Base-by-base conservation (phyloP, 2,797 vertebrate genomes). In the Anas acuta region DNA sequence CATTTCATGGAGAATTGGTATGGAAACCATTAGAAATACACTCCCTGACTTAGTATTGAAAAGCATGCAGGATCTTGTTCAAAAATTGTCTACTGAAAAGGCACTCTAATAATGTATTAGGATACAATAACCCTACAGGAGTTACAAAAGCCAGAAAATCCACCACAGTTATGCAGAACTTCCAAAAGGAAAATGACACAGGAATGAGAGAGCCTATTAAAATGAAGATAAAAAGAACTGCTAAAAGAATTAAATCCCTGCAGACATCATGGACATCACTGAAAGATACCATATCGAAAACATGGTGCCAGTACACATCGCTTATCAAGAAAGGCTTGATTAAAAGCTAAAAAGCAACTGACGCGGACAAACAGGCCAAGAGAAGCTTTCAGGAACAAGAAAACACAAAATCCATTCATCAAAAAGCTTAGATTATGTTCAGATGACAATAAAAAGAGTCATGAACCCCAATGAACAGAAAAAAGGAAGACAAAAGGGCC, bases 161-260 rank as follows among this genome's bases (percentile, higher is more conserved):
- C 47, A 83, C 60, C 61, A 79, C 28, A 77, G 39, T 33, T 71
- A 7, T 54, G 35, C 4, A 0, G 1, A 6, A 71, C 62, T 89
- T 94, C 58, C 75, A 87, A 91, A 94, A 74, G 57, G 28, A 85
- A 89, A 87, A 91, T 19, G 45, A 85, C 69, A 92, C 17, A 87
- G 51, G 88, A 96, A 91, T 39, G n/a, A 83, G 28, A 47, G 2
- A 16, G 65, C 23, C 77, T 51, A 90, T 65, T 72, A 84, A 95
- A 96, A 83, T 65, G 30, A 78, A 69, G 35, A 90, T 76, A 70
- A 91, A 92, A 53, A 49, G 54, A 92, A 75, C 28, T 64, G 6
- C 32, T 89, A 16, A 69, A 85, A 90, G 15, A 89, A 91, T 57
- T 83, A 83, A 87, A 91, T 64, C 53, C 47, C 57, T 51, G 74